Percentiles rank a stretch among this genome's conserved stretches.
phyloP scores from a whole-genome alignment of 2,888 invertebrate species.

The Eristalinus aeneus region DNA sequence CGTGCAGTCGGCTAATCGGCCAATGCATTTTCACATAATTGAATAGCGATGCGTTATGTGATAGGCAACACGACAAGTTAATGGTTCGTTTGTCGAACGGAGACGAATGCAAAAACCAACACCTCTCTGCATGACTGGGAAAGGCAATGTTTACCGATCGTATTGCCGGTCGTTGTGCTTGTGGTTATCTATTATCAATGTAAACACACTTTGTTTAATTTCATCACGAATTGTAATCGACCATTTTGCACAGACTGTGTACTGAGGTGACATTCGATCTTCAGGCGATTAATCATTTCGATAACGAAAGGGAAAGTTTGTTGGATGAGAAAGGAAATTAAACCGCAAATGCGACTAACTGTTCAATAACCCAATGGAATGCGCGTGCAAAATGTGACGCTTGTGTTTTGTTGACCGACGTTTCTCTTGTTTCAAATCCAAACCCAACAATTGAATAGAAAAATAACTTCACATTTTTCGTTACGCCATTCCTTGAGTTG shows the following conservation, averaged over 20 bases:
- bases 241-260: background rate
- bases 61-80: background rate
- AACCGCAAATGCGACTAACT: too few relatives aligned
- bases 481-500: too few relatives aligned
- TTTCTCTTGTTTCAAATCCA: too few relatives aligned
- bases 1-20: background rate
- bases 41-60: background rate
- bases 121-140: background rate
- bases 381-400: too few relatives aligned
- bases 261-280: too few relatives aligned
- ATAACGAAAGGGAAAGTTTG: too few relatives aligned
- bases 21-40: background rate
- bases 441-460: too few relatives aligned
- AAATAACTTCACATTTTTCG: too few relatives aligned
- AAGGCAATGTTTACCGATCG: background rate
- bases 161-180: background rate
- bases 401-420: too few relatives aligned
- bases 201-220: background rate
- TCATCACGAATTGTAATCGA: background rate
- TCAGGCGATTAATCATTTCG: too few relatives aligned
- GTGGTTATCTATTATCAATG: background rate
- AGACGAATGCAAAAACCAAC: background rate
- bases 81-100: background rate
- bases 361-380: too few relatives aligned
- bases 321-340: too few relatives aligned